phyloP scores from a whole-genome alignment of 1,140 invertebrate genomes.

The Apis cerana region DNA sequence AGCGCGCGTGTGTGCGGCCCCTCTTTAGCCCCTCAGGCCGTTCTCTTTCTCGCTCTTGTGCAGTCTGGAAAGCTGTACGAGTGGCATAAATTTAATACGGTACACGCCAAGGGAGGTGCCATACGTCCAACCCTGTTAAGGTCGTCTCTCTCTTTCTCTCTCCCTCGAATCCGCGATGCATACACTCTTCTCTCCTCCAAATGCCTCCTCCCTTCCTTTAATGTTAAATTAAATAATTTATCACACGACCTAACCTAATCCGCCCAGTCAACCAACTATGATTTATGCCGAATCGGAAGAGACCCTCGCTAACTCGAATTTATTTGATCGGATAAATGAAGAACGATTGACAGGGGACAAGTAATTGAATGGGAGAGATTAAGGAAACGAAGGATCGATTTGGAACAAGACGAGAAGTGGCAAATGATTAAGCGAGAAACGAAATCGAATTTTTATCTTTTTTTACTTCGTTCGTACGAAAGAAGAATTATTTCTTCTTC shows the following conservation, averaged over 20 bases:
- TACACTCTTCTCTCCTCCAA: slow-evolving; percentile 21
- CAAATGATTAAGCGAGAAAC: too few species aligned
- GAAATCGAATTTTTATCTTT: too few species aligned
- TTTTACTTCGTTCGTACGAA: too few species aligned
- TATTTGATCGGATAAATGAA: slow-evolving; percentile 17
- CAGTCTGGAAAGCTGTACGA: slow-evolving; percentile 58
- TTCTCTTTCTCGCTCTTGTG: slow-evolving; percentile 15
- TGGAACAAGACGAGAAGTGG: too few species aligned
- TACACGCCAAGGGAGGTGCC: slow-evolving; percentile 76
- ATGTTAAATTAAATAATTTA: slow-evolving; percentile 77
- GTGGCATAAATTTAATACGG: slow-evolving; percentile 77
- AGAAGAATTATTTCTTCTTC: too few species aligned
- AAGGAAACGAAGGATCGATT: background rate
- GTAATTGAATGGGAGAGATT: background rate
- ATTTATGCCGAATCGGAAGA: slow-evolving; percentile 11
- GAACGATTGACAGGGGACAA: background rate
- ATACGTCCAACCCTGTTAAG: slow-evolving; percentile 72
- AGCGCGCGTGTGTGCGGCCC: background rate
- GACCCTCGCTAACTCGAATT: background rate
- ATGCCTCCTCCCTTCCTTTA: slow-evolving; percentile 58
- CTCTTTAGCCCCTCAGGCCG: background rate
- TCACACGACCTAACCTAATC: slow-evolving; percentile 29
- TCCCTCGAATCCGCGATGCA: slow-evolving; percentile 39
- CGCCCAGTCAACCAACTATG: background rate
- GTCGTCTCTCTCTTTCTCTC: slow-evolving; percentile 29